A percentile compares a stretch with the other conserved stretches of the same genome.
These are phyloP conservation scores for Mionectes macconnelli DNA, from an alignment of 2,113 vertebrate species.

Conservation along the genomic window DNA sequence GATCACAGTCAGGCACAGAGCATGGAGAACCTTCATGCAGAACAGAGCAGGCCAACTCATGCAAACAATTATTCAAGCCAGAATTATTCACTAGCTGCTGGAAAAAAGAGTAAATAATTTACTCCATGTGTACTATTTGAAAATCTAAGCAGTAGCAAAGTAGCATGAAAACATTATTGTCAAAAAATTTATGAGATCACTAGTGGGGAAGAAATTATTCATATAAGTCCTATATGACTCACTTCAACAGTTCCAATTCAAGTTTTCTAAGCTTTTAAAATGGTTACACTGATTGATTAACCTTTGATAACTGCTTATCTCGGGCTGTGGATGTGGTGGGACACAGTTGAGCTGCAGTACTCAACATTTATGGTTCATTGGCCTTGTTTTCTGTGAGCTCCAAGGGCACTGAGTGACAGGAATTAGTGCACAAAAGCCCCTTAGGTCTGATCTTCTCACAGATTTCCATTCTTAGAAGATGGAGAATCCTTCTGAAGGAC, in stretches of 20 bases:
- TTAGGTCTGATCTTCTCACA: neutral
- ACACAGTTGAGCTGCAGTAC: neutral
- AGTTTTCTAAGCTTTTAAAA: neutral
- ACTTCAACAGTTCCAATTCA: neutral
- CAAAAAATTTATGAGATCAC: constrained; percentile 11
- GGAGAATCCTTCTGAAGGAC: neutral
- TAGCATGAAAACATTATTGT: constrained; percentile 6
- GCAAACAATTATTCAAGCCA: neutral
- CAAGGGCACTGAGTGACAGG: neutral
- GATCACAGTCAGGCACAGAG: neutral
- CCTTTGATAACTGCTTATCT: neutral
- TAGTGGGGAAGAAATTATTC: constrained; percentile 27
- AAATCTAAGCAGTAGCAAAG: constrained; percentile 3
- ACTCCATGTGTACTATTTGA: neutral
- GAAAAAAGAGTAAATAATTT: neutral
- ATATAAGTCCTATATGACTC: neutral
- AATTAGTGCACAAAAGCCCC: neutral
- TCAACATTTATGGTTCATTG: neutral
- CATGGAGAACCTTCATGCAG: neutral
- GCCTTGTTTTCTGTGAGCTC: neutral
- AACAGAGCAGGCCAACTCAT: neutral
- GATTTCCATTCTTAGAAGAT: neutral
- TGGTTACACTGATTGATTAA: neutral
- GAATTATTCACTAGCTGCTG: neutral
- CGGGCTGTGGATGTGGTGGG: neutral